Conservation (phyloP, 2,888 invertebrate genomes). For the Noctua janthe region DNA sequence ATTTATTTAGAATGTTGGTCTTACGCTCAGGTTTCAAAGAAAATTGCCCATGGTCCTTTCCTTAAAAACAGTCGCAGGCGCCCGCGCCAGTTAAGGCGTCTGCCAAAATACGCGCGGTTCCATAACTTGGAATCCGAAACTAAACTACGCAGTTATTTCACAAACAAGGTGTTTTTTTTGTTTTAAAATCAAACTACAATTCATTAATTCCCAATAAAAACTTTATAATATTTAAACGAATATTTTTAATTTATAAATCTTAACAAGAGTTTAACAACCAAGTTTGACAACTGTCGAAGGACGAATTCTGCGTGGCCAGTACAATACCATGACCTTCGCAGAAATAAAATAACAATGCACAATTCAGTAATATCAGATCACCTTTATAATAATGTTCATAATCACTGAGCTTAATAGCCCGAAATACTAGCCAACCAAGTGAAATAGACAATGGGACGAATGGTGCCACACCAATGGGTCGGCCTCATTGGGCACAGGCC, state of each 20-base stretch:
- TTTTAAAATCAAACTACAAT: slow-evolving; percentile 24
- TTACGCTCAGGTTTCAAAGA: background rate
- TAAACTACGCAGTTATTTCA: background rate
- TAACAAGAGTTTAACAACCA: slow-evolving; percentile 49
- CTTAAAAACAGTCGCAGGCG: too few relatives aligned
- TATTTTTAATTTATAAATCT: slow-evolving; percentile 21
- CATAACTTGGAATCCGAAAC: background rate
- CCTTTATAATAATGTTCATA: background rate
- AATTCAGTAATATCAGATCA: background rate
- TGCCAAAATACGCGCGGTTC: background rate
- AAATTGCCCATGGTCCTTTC: background rate
- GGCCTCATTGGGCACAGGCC: background rate
- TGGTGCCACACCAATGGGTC: background rate
- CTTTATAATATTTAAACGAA: slow-evolving; percentile 32
- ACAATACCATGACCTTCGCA: background rate
- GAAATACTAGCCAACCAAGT: slow-evolving; percentile 19
- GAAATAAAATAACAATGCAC: slow-evolving; percentile 6
- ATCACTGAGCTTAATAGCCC: background rate
- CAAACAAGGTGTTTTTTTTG: background rate
- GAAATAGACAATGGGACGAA: background rate
- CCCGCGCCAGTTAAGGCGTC: too few relatives aligned
- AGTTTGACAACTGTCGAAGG: slow-evolving; percentile 36
- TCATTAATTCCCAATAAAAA: slow-evolving; percentile 37
- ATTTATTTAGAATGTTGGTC: too few relatives aligned
- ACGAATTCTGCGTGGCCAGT: slow-evolving; percentile 2